phyloP scores from a whole-genome alignment of 2,797 vertebrate species.

The Lagorchestes hirsutus region DNA sequence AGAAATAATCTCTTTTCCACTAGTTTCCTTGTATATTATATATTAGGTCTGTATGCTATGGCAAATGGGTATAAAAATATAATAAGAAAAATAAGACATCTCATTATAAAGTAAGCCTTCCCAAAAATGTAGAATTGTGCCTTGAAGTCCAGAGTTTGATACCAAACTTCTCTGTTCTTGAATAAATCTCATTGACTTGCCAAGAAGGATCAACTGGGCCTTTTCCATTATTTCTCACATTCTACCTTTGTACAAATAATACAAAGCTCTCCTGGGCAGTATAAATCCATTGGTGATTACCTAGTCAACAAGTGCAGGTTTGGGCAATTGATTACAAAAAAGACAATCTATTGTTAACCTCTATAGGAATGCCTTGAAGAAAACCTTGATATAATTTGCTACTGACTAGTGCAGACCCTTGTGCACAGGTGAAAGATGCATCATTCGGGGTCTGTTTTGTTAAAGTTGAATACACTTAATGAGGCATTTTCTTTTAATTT shows the following conservation, averaged over 20 bases:
- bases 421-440: background rate
- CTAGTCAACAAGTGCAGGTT: conserved; percentile 7
- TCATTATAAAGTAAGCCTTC: background rate
- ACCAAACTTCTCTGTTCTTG: background rate
- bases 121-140: background rate
- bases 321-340: background rate
- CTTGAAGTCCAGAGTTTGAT: background rate
- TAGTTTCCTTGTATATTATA: conserved; percentile 35
- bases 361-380: background rate
- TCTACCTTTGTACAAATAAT: conserved; percentile 16
- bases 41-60: background rate
- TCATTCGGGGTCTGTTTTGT: conserved; percentile 46
- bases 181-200: background rate
- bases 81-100: background rate
- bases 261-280: conserved; percentile 35
- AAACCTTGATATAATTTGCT: conserved; percentile 6
- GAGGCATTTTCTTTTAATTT: conserved; percentile 38
- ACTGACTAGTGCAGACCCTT: background rate
- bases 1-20: background rate
- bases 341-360: background rate
- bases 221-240: background rate
- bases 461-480: conserved; percentile 53
- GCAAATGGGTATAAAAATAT: background rate
- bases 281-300: background rate
- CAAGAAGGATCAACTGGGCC: background rate